Evolutionary conservation across 2,113 vertebrate genomes (phyloP), one percentile per base, ranked within the genome.

Genomic region (Capricornis sumatraensis): DNA sequence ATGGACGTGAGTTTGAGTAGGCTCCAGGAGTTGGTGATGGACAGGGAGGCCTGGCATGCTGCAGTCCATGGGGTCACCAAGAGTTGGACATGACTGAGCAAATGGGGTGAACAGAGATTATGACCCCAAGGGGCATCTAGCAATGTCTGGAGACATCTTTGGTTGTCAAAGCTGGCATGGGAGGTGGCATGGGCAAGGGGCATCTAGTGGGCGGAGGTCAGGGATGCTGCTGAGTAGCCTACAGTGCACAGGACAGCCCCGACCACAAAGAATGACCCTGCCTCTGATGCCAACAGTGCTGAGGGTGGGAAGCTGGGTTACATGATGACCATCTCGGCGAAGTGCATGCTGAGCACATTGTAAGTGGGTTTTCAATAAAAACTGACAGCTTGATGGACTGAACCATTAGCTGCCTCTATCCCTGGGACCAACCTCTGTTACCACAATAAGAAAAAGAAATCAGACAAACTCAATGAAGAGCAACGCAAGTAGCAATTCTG

Each of bases 301-400:
- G 14, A 94, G 9, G 33, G 43, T 82, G 60, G 86, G 33, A 95
- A 96, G n/a, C 30, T 62, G 45, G 13, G 28, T 95, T 71, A 55
- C n/a, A 96, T 84, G 36, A 96, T 47, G 89, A 93, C 52, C 52
- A 93, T 27, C 33, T 11, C 25, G 21, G 91, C 28, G 27, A 96
- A 86, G 52, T 10, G 52, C 55, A 74, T 9, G 36, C 76, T 81
- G 30, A 93, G 71, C 64, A 95, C 45, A 86, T 13, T 79, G 8
- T 89, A 86, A 89, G 43, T 40, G 87, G 78, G 28, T 40, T 94
- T 93, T 96, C 71, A 87, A 60, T 93, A 52, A 95, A 96, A 98
- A 47, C 40, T 89, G 89, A 92, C 86, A 96, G 43, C 95, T 1
- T 92, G 36, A 92, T 21, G 62, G 28, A 71, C 21, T 91, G 60